phyloP scores from a whole-genome alignment of 2,888 invertebrate genomes.

The Metalampra italica region DNA sequence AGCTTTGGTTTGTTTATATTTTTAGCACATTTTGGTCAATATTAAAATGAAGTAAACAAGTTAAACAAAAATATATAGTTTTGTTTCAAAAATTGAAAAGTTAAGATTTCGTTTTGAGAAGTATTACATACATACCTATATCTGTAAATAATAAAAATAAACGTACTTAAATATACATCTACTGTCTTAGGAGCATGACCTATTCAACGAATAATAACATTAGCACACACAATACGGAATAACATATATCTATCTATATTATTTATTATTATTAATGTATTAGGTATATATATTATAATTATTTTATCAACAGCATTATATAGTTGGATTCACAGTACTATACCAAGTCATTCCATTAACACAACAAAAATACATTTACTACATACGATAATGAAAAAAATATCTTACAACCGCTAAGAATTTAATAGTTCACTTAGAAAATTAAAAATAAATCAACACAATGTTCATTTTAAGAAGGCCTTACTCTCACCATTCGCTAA shows the following conservation, averaged over 20 bases:
- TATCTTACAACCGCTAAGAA: conserved; percentile 23
- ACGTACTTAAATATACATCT: background rate
- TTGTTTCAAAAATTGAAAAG: no score
- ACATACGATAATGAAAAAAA: conserved; percentile 14
- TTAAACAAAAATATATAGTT: no score
- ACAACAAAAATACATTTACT: background rate
- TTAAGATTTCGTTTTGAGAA: no score
- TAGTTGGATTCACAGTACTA: no score
- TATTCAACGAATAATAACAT: background rate
- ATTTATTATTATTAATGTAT: background rate
- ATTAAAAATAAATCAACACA: conserved; percentile 1
- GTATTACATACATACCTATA: no score
- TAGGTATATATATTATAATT: background rate
- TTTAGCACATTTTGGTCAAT: no score
- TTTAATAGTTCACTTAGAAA: conserved; percentile 1
- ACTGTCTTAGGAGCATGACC: conserved; percentile 9
- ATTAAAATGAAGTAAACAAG: no score
- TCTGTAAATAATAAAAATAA: no score
- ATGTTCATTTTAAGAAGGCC: background rate
- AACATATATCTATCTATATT: background rate
- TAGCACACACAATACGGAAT: conserved; percentile 1
- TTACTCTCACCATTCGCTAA: no score
- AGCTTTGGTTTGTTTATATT: no score
- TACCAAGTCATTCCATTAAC: no score
- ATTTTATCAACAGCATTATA: no score